Percentiles rank a stretch among this genome's conserved stretches.
phyloP scores from a whole-genome alignment of 2,113 vertebrate genomes.

The Chaetorhynchus papuensis region DNA sequence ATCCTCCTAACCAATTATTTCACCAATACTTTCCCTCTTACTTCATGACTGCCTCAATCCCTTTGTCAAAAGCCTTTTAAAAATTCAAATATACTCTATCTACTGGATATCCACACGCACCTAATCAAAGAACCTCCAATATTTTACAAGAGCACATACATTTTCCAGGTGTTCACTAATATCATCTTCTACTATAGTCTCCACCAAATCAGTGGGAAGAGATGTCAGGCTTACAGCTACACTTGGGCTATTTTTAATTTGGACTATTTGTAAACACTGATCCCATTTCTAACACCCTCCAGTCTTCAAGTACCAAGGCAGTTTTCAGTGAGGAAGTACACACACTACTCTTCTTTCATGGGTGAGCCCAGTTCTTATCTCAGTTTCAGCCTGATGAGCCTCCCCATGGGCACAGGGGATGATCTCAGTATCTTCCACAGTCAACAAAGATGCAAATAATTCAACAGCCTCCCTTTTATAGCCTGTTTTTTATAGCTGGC shows the following conservation, averaged over 20 bases:
- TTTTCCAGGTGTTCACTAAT: background rate
- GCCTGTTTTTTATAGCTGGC: background rate
- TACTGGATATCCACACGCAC: background rate
- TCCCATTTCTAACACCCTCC: background rate
- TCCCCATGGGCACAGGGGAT: background rate
- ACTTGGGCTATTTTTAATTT: background rate
- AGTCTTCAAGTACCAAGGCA: background rate
- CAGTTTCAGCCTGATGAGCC: background rate
- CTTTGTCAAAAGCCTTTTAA: background rate
- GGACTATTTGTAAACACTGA: background rate
- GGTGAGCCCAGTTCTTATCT: background rate
- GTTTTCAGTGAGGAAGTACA: background rate
- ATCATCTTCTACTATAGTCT: background rate
- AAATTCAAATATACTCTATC: background rate
- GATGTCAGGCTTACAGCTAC: background rate
- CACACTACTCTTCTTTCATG: background rate
- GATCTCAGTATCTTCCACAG: background rate
- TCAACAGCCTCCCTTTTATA: background rate
- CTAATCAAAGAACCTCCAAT: background rate
- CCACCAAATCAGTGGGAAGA: background rate
- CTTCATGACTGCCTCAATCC: background rate
- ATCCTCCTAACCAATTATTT: background rate
- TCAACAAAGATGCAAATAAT: background rate
- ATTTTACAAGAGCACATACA: background rate
- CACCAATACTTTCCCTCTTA: background rate